phyloP scores from a whole-genome alignment of 2,797 vertebrate genomes.

The Karalla daura region DNA sequence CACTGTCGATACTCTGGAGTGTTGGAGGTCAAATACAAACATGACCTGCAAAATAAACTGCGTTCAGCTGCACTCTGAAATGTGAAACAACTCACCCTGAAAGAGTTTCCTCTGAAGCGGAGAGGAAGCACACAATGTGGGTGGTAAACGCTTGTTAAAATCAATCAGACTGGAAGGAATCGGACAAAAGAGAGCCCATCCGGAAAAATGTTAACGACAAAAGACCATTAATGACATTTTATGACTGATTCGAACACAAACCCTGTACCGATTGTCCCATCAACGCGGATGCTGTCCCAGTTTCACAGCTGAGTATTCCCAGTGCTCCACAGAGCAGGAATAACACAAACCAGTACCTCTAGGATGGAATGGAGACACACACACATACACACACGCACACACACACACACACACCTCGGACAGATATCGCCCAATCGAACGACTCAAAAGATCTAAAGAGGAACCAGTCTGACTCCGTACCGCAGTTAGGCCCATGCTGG shows the following conservation, averaged over 20 bases:
- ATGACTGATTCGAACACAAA: no score
- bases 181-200: constrained; percentile 8
- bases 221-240: constrained; percentile 28
- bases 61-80: constrained; percentile 28
- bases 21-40: constrained; percentile 40
- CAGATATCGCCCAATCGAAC: no score
- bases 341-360: constrained; percentile 42
- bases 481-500: constrained; percentile 35
- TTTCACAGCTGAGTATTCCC: constrained; percentile 44
- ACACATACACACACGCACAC: no score
- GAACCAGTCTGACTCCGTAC: constrained; percentile 28
- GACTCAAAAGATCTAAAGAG: constrained; percentile 40
- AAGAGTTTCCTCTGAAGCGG: constrained; percentile 6
- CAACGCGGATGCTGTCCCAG: constrained; percentile 60
- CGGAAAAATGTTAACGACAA: constrained; percentile 16
- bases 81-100: constrained; percentile 15
- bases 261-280: constrained; percentile 79
- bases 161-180: constrained; percentile 12
- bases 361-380: constrained; percentile 49
- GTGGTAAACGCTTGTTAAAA: constrained; percentile 11
- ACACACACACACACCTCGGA: constrained; percentile 53
- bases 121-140: constrained; percentile 11
- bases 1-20: constrained; percentile 4
- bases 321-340: constrained; percentile 38
- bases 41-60: constrained; percentile 12